Evolutionary conservation across 2,888 invertebrate genomes (phyloP).

Genomic region (Chironomus tentans): DNA sequence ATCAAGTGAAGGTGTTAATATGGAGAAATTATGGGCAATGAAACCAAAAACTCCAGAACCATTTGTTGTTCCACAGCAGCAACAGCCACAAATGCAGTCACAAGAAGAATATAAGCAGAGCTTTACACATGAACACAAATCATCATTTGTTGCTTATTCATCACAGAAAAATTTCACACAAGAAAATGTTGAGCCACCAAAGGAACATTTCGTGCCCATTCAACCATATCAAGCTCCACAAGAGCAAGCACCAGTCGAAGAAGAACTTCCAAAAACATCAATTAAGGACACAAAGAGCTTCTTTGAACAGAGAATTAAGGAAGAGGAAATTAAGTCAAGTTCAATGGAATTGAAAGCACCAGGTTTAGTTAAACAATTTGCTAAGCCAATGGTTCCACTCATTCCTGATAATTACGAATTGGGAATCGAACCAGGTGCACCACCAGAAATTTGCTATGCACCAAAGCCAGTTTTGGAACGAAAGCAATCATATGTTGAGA

Average conservation of each 20-base stretch:
- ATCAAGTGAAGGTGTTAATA: conserved; percentile 53
- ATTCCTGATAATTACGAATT: conserved; percentile 34
- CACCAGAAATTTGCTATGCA: conserved; percentile 57
- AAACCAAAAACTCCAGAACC: conserved; percentile 45
- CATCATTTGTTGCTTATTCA: conserved; percentile 25
- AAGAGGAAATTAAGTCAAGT: conserved; percentile 29
- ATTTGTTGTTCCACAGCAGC: conserved; percentile 3
- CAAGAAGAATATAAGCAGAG: not conserved
- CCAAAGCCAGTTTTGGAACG: conserved; percentile 44
- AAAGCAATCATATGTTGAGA: conserved; percentile 49
- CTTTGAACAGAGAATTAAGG: conserved; percentile 33
- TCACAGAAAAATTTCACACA: conserved; percentile 29
- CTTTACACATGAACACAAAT: conserved; percentile 18
- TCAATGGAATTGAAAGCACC: conserved; percentile 44
- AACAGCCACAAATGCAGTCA: not conserved
- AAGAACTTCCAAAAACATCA: conserved; percentile 34
- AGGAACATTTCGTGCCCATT: conserved; percentile 21
- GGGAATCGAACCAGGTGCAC: conserved; percentile 53
- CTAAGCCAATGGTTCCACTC: conserved; percentile 44
- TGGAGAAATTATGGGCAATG: conserved; percentile 60
- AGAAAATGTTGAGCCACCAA: conserved; percentile 9
- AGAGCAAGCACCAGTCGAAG: conserved; percentile 37
- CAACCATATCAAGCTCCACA: conserved; percentile 33
- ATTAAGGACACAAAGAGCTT: conserved; percentile 35
- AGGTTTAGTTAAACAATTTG: conserved; percentile 43